phyloP scores from a whole-genome alignment of 2,797 vertebrate species.

The Protonibea diacanthus region DNA sequence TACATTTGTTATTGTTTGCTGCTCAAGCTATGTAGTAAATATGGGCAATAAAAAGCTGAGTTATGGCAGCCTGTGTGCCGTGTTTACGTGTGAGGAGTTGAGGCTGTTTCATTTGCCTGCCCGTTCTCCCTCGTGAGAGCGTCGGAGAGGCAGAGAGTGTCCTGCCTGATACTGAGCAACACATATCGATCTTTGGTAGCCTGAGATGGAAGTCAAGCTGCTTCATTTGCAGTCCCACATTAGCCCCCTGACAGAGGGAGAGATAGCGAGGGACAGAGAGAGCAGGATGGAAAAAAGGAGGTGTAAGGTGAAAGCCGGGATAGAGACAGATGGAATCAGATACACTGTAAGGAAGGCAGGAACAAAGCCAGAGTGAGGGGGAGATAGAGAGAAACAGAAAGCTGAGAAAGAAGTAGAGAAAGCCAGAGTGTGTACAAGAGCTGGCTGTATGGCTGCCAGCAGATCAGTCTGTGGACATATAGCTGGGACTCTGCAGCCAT shows the following conservation, averaged over 20 bases:
- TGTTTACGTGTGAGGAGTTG: constrained; percentile 65
- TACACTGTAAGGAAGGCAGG: constrained; percentile 58
- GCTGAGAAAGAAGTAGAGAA: constrained; percentile 50
- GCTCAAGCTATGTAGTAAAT: constrained; percentile 74
- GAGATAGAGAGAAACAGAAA: constrained; percentile 21
- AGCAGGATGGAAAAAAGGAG: constrained; percentile 39
- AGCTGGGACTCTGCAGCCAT: constrained; percentile 53
- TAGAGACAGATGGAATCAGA: constrained; percentile 64
- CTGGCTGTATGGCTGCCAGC: constrained; percentile 59
- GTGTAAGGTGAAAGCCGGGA: constrained; percentile 54
- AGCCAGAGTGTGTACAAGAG: constrained; percentile 39
- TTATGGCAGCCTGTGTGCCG: constrained; percentile 58
- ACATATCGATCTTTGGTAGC: constrained; percentile 82
- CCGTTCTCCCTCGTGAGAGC: constrained; percentile 57
- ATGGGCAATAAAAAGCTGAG: constrained; percentile 73
- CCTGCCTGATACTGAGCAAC: constrained; percentile 80
- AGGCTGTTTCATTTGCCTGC: constrained; percentile 70
- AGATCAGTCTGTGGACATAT: constrained; percentile 59
- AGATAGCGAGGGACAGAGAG: constrained; percentile 45
- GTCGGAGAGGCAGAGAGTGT: constrained; percentile 61
- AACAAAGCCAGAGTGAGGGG: constrained; percentile 52
- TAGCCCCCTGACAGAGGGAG: constrained; percentile 70
- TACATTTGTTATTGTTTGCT: constrained; percentile 74
- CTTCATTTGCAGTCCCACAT: constrained; percentile 83
- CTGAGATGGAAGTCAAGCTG: constrained; percentile 82